These are phyloP conservation scores for Pinna nobilis DNA, from an alignment of 1,140 invertebrate genomes.

Conservation along the genomic window DNA sequence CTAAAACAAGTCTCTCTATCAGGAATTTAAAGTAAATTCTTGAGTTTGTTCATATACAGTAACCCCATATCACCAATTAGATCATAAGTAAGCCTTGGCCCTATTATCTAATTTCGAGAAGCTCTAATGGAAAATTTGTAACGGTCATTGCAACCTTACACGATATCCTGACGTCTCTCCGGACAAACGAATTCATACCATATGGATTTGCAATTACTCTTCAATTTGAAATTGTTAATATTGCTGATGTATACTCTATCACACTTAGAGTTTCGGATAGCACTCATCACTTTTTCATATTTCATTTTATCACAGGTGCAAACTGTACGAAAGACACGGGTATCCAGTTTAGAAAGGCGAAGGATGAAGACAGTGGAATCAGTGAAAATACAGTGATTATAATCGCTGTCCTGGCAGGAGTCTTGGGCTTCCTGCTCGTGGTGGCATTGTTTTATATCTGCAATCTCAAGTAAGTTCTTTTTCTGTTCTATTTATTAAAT, in stretches of 20 bases:
- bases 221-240: too few relatives aligned
- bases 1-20: too few relatives aligned
- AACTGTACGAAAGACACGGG: not conserved
- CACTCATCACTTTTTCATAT: not conserved
- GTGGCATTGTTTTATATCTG: conserved; percentile 5
- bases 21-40: too few relatives aligned
- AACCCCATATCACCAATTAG: too few relatives aligned
- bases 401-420: not conserved
- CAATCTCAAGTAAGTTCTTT: conserved; percentile 8
- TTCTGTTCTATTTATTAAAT: not conserved
- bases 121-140: too few relatives aligned
- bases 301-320: not conserved
- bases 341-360: not conserved
- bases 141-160: too few relatives aligned
- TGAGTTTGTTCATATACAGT: too few relatives aligned
- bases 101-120: too few relatives aligned
- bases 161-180: too few relatives aligned
- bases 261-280: not conserved
- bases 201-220: too few relatives aligned
- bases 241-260: not conserved
- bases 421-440: not conserved
- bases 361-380: not conserved
- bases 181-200: too few relatives aligned
- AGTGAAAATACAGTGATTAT: conserved; percentile 4
- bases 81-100: too few relatives aligned